Evolutionary conservation across 2,113 vertebrate genomes (phyloP).

Genomic region (Eleginops maclovinus): DNA sequence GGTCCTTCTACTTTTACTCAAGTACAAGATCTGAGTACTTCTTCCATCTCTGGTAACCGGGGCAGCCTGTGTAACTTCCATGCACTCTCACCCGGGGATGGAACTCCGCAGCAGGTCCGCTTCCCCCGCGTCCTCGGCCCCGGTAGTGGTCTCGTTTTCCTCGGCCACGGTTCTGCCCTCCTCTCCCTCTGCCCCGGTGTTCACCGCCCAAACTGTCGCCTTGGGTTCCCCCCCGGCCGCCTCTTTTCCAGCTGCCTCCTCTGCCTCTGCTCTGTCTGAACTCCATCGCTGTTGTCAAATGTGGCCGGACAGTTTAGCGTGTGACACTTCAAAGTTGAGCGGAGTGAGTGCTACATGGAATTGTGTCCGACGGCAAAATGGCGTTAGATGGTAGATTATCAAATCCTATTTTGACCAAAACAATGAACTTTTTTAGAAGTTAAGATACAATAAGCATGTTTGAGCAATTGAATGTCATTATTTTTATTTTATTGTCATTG

Average conservation of each 20-base stretch:
- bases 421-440: background rate
- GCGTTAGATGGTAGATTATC: constrained; percentile 55
- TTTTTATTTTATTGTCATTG: background rate
- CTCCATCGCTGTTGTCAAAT: constrained; percentile 70
- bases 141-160: constrained; percentile 77
- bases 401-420: background rate
- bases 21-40: too few species aligned
- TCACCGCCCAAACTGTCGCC: constrained; percentile 54
- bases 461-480: background rate
- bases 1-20: too few species aligned
- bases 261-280: constrained; percentile 61
- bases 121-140: constrained; percentile 73
- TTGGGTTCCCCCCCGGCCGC: constrained; percentile 64
- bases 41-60: too few species aligned
- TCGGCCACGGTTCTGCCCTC: constrained; percentile 73
- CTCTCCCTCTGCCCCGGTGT: constrained; percentile 77
- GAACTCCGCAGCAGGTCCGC: constrained; percentile 15
- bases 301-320: constrained; percentile 28
- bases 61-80: background rate
- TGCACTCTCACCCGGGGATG: constrained; percentile 61
- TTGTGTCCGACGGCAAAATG: constrained; percentile 13
- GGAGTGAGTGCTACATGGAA: constrained; percentile 62
- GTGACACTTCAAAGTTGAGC: constrained; percentile 16
- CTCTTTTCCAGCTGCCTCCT: constrained; percentile 76
- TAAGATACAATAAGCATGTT: background rate